These are phyloP conservation scores for Phortica variegata DNA, from an alignment of 1,140 invertebrate species.

Conservation along the genomic window DNA sequence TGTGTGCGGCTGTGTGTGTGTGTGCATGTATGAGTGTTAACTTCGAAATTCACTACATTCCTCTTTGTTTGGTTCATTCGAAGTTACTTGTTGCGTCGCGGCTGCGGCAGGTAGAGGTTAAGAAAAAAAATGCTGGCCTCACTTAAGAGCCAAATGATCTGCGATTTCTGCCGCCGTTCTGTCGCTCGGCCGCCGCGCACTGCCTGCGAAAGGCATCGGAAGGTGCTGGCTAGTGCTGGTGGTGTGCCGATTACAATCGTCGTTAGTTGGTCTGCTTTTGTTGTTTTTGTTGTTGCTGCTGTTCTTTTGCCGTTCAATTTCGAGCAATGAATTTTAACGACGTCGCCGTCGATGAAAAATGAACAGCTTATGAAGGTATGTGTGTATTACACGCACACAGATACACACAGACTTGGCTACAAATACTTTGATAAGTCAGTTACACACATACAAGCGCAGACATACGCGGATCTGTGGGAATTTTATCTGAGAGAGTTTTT, in stretches of 20 bases:
- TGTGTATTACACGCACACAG: too few species aligned
- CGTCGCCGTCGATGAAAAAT: constrained; percentile 21
- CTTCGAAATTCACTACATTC: too few species aligned
- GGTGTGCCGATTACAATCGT: too few species aligned
- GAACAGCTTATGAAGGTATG: too few species aligned
- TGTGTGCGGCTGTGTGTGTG: constrained; percentile 10
- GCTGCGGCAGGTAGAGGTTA: constrained; percentile 18
- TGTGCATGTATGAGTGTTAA: constrained; percentile 12
- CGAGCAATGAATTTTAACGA: too few species aligned
- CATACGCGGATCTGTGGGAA: too few species aligned
- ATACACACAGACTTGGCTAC: too few species aligned
- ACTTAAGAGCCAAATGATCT: constrained; percentile 6
- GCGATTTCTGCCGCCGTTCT: too few species aligned
- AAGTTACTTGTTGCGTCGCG: constrained; percentile 18
- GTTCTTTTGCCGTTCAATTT: background rate
- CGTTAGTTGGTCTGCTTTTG: constrained; percentile 3
- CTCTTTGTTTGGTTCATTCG: constrained; percentile 36
- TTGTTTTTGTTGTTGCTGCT: background rate
- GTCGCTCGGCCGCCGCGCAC: too few species aligned
- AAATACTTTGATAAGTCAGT: too few species aligned
- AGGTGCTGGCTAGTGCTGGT: constrained; percentile 24
- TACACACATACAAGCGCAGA: too few species aligned
- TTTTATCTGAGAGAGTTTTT: too few species aligned
- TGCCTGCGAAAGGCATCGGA: constrained; percentile 53
- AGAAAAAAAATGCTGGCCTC: constrained; percentile 15